These are phyloP conservation scores for Linyphia triangularis DNA, from an alignment of 2,888 invertebrate species.

Conservation along the genomic window DNA sequence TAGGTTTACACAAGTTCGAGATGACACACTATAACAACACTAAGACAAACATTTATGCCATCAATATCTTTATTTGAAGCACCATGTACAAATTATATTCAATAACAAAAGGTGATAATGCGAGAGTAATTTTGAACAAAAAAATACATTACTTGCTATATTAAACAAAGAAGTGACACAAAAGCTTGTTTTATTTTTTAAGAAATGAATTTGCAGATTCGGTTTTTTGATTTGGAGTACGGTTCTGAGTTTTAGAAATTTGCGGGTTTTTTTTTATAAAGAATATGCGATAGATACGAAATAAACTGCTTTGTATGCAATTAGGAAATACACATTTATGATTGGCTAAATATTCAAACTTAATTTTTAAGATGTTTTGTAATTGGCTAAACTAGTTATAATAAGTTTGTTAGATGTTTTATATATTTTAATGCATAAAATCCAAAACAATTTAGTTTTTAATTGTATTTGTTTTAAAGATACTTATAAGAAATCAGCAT, in stretches of 20 bases:
- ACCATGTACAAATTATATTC: neutral
- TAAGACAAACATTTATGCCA: neutral
- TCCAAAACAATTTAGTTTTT: too few relatives aligned
- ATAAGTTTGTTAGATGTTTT: too few relatives aligned
- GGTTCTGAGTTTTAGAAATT: neutral
- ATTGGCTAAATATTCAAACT: too few relatives aligned
- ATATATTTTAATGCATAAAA: too few relatives aligned
- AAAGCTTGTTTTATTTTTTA: neutral
- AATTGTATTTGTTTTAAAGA: too few relatives aligned
- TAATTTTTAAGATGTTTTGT: too few relatives aligned
- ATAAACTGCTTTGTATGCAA: too few relatives aligned
- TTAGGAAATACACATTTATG: too few relatives aligned
- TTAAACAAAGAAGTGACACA: slow-evolving; percentile 1
- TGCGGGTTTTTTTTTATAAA: too few relatives aligned
- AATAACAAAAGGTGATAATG: neutral
- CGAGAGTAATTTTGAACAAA: neutral
- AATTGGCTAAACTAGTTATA: too few relatives aligned
- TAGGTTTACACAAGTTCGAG: neutral
- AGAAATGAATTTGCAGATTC: slow-evolving; percentile 59
- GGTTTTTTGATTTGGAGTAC: neutral
- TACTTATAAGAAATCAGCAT: too few relatives aligned
- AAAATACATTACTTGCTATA: neutral
- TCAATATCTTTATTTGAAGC: neutral
- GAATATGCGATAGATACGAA: too few relatives aligned
- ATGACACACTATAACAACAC: neutral